Evolutionary conservation across 2,113 vertebrate genomes (phyloP).

Genomic region (Festucalex cinctus): DNA sequence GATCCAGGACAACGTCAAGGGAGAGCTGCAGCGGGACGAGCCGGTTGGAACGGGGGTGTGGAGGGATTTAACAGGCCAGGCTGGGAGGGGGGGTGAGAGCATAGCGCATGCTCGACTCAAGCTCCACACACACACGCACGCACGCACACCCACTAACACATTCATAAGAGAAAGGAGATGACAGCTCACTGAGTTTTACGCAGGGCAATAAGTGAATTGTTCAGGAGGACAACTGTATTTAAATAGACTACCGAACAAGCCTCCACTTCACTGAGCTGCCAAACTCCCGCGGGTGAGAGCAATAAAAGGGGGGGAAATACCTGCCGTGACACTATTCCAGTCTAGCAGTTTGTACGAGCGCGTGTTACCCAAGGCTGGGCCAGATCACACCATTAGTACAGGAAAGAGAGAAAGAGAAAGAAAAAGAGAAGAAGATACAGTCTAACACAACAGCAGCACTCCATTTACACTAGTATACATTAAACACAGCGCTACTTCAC

Average conservation of each 20-base stretch:
- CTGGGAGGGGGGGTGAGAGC: conserved; percentile 42
- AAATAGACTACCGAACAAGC: neutral
- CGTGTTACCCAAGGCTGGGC: conserved; percentile 99
- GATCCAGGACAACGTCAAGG: conserved; percentile 71
- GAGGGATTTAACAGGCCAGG: conserved; percentile 48
- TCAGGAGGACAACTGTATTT: conserved; percentile 1
- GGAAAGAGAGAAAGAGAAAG: conserved; percentile 86
- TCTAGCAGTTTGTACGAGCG: conserved; percentile 99
- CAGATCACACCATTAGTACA: conserved; percentile 99
- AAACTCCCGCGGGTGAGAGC: conserved; percentile 88
- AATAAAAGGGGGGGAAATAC: conserved; percentile 93
- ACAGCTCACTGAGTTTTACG: conserved; percentile 88
- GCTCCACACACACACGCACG: conserved; percentile 71
- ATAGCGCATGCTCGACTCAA: conserved; percentile 86
- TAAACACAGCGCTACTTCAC: conserved; percentile 73
- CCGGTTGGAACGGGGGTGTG: conserved; percentile 6
- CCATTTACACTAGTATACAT: conserved; percentile 85
- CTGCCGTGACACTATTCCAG: conserved; percentile 99
- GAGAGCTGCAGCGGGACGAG: conserved; percentile 73
- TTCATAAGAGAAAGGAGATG: conserved; percentile 84
- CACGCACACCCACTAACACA: conserved; percentile 47
- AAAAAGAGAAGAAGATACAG: conserved; percentile 74
- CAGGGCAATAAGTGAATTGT: neutral
- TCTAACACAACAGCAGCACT: conserved; percentile 88
- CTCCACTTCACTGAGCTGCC: conserved; percentile 90